A percentile compares a stretch with the other conserved stretches of the same genome.
Evolutionary conservation across 2,888 invertebrate genomes (phyloP).

Genomic region (Cryptops parisi): DNA sequence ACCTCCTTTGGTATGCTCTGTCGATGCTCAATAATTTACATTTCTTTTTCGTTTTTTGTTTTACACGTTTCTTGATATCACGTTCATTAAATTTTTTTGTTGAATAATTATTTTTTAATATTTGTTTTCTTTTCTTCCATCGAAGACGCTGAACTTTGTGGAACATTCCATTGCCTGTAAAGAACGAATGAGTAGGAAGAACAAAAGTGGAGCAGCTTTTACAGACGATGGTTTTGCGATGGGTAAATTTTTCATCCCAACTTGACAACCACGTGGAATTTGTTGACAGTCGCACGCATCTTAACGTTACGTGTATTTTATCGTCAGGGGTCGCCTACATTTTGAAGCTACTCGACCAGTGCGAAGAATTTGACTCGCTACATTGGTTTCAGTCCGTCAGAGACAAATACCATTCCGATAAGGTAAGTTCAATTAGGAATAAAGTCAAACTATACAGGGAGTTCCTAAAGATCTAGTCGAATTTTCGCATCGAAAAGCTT

Average conservation of each 20-base stretch:
- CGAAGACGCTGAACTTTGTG: constrained; percentile 84
- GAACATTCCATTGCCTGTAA: constrained; percentile 84
- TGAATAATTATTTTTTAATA: background rate
- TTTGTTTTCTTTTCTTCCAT: no score
- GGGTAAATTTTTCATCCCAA: no score
- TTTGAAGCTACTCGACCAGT: constrained; percentile 74
- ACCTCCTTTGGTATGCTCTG: constrained; percentile 50
- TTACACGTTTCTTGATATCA: no score
- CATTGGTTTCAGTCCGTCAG: constrained; percentile 89
- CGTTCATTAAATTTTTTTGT: no score
- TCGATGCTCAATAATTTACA: no score
- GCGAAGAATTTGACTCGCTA: constrained; percentile 69
- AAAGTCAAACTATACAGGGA: background rate
- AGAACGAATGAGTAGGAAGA: constrained; percentile 82
- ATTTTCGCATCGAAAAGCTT: no score
- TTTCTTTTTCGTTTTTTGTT: no score
- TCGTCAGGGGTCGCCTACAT: constrained; percentile 64
- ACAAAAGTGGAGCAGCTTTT: constrained; percentile 72
- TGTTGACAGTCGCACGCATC: no score
- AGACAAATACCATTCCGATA: constrained; percentile 52
- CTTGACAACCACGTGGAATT: no score
- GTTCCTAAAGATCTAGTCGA: constrained; percentile 11
- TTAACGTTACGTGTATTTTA: constrained; percentile 12
- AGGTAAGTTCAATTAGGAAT: constrained; percentile 24
- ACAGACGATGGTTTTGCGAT: constrained; percentile 98